phyloP scores from a whole-genome alignment of 2,797 vertebrate genomes.

The Tauraco hartlaubi region DNA sequence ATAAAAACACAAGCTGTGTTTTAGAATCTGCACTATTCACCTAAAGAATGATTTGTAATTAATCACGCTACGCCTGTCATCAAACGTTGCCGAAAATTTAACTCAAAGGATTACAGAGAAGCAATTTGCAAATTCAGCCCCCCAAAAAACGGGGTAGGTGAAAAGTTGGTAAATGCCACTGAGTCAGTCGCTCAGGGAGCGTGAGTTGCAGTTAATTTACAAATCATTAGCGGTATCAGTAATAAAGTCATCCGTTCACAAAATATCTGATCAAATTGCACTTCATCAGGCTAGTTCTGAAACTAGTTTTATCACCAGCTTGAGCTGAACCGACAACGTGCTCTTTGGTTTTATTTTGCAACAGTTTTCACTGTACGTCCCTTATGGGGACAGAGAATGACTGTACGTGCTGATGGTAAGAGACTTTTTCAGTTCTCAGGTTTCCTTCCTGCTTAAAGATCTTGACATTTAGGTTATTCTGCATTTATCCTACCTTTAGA shows the following conservation, averaged over 20 bases:
- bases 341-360: background rate
- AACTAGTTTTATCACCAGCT: constrained; percentile 1
- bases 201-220: constrained; percentile 9
- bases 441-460: background rate
- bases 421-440: background rate
- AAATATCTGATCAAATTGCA: constrained; percentile 53
- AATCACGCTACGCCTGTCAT: constrained; percentile 32
- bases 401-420: background rate
- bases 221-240: constrained; percentile 27
- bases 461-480: background rate
- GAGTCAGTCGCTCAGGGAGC: background rate
- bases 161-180: constrained; percentile 38
- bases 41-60: constrained; percentile 59
- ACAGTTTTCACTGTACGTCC: background rate
- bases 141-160: background rate
- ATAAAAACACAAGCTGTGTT: constrained; percentile 68
- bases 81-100: constrained; percentile 21
- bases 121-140: background rate
- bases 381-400: background rate
- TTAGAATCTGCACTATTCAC: constrained; percentile 59
- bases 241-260: background rate
- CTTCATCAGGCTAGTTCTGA: constrained; percentile 34
- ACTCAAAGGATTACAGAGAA: constrained; percentile 13
- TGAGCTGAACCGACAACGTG: constrained; percentile 30
- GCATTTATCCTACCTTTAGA: background rate